These are phyloP conservation scores for Ornithoptera alexandrae DNA, from an alignment of 2,888 invertebrate genomes.

Conservation along the genomic window DNA sequence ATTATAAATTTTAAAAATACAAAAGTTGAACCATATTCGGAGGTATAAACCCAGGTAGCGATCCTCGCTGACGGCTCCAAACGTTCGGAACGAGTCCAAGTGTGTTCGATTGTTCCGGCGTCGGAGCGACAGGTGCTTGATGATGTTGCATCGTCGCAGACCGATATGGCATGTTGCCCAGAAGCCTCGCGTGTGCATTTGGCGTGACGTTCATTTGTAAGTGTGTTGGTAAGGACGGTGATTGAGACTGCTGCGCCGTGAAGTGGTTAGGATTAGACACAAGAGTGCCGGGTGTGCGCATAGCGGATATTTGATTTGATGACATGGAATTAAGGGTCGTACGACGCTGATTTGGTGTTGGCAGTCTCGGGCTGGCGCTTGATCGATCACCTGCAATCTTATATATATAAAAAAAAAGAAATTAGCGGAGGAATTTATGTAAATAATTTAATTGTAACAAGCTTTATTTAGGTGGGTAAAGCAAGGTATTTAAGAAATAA, in stretches of 20 bases:
- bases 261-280: constrained; percentile 47
- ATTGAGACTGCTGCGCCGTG: constrained; percentile 39
- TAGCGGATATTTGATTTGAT: constrained; percentile 32
- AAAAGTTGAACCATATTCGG: constrained; percentile 50
- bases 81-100: constrained; percentile 51
- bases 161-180: constrained; percentile 68
- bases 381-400: constrained; percentile 59
- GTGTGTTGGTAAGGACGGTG: constrained; percentile 29
- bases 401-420: constrained; percentile 14
- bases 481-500: too few species aligned
- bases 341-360: constrained; percentile 53
- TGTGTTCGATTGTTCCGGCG: constrained; percentile 50
- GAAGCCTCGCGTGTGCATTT: constrained; percentile 42
- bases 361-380: constrained; percentile 63
- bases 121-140: constrained; percentile 40
- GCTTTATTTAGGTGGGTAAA: not conserved
- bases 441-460: not conserved
- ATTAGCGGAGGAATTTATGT: constrained; percentile 56
- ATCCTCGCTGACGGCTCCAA: constrained; percentile 61
- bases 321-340: constrained; percentile 46
- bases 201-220: constrained; percentile 28
- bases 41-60: constrained; percentile 58
- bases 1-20: constrained; percentile 5
- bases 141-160: constrained; percentile 51
- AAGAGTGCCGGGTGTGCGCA: constrained; percentile 33